Percentiles rank a stretch among this genome's conserved stretches.
Conservation (phyloP, 2,113 vertebrate genomes). For the Trichechus manatus region DNA sequence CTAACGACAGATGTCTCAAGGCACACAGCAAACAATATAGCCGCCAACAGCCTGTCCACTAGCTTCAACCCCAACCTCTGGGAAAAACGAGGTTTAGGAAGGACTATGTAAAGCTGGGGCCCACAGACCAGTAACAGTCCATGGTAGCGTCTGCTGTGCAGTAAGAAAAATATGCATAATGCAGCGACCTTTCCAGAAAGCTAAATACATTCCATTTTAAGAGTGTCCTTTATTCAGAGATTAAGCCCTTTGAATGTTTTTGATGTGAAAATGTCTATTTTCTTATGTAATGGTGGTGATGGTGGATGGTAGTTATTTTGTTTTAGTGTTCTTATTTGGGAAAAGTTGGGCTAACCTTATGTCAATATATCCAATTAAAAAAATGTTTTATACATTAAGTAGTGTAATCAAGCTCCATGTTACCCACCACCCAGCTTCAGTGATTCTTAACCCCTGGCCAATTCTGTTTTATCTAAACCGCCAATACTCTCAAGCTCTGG, state of each 20-base stretch:
- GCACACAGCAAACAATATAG: neutral
- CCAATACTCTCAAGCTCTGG: too few species aligned
- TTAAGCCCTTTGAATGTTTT: neutral
- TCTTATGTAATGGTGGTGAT: neutral
- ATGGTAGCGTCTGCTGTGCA: neutral
- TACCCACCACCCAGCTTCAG: neutral
- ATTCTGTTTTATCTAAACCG: neutral
- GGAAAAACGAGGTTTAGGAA: neutral
- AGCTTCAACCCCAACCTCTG: neutral
- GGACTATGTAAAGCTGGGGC: neutral
- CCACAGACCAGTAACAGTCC: neutral
- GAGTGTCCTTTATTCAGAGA: neutral
- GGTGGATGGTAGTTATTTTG: neutral
- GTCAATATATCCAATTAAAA: neutral
- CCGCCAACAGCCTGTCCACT: neutral
- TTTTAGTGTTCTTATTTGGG: neutral
- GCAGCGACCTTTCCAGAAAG: neutral
- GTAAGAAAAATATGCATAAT: too few species aligned
- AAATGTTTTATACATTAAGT: neutral
- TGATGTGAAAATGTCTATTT: neutral
- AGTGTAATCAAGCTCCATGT: neutral
- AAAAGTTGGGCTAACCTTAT: neutral
- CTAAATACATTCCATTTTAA: neutral
- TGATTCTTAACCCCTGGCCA: neutral
- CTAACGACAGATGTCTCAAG: neutral